A percentile compares a stretch with the other conserved stretches of the same genome.
These are phyloP conservation scores for Fragum fragum DNA, from an alignment of 2,888 invertebrate genomes.

Conservation along the genomic window DNA sequence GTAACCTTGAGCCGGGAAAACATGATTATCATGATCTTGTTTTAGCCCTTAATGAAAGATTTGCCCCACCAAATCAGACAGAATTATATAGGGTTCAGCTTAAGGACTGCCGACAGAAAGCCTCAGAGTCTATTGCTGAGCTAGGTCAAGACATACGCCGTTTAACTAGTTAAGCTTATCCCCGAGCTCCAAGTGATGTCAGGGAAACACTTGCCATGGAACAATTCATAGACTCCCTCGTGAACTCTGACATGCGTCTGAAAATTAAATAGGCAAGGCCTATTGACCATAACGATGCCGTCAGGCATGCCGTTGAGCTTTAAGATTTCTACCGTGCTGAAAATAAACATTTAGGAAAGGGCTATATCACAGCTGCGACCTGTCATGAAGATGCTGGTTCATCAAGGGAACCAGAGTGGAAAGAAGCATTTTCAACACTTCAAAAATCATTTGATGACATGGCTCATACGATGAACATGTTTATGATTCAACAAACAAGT, in stretches of 20 bases:
- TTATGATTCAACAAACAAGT: neutral
- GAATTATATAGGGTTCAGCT: conserved; percentile 27
- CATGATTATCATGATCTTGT: conserved; percentile 14
- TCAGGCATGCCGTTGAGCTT: conserved; percentile 27
- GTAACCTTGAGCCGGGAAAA: neutral
- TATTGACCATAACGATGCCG: conserved; percentile 23
- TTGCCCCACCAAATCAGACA: conserved; percentile 30
- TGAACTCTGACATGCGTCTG: conserved; percentile 25
- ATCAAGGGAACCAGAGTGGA: neutral
- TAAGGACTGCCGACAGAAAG: conserved; percentile 8
- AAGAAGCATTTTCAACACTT: conserved; percentile 4
- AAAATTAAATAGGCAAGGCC: conserved; percentile 22
- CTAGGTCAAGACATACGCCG: conserved; percentile 22
- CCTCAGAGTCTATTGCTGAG: conserved; percentile 19
- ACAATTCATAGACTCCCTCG: conserved; percentile 28
- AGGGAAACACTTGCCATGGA: conserved; percentile 30
- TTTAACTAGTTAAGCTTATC: conserved; percentile 29
- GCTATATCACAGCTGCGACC: neutral
- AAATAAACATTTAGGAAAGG: neutral
- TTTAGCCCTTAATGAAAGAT: conserved; percentile 5
- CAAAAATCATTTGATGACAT: too few relatives aligned
- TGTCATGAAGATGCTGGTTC: neutral
- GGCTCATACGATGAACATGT: too few relatives aligned
- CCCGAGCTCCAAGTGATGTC: conserved; percentile 19
- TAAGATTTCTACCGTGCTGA: conserved; percentile 28